A percentile compares a stretch with the other conserved stretches of the same genome.
Conservation (phyloP, 2,888 invertebrate species). For the Brenthis hecate region DNA sequence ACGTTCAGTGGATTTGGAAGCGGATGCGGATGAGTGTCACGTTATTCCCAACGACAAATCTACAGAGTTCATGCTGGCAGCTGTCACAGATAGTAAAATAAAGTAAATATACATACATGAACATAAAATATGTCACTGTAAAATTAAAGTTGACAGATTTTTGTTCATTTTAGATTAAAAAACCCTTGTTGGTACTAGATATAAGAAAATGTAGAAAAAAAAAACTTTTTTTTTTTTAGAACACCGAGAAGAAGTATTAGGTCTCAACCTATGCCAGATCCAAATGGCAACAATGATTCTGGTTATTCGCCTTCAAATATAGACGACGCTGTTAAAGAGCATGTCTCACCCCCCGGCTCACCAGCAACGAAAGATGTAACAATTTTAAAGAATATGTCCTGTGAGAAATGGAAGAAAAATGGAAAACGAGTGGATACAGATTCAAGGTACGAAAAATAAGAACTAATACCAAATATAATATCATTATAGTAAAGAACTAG, state of each 20-base stretch:
- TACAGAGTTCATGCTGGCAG: slow-evolving; percentile 94
- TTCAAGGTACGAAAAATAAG: slow-evolving; percentile 55
- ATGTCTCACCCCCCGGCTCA: slow-evolving; percentile 79
- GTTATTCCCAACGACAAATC: slow-evolving; percentile 95
- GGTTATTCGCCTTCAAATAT: slow-evolving; percentile 88
- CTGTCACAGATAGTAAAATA: slow-evolving; percentile 91
- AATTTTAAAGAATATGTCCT: slow-evolving; percentile 65
- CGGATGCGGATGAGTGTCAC: slow-evolving; percentile 86
- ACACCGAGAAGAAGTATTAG: slow-evolving; percentile 61
- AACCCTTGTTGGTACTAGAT: not conserved
- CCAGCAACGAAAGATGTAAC: slow-evolving; percentile 75
- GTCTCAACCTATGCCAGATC: slow-evolving; percentile 82
- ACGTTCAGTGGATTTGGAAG: slow-evolving; percentile 83
- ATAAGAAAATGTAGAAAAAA: too few species aligned
- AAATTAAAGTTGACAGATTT: too few species aligned
- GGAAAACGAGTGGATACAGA: slow-evolving; percentile 66
- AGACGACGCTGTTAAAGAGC: slow-evolving; percentile 81
- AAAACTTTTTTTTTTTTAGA: slow-evolving; percentile 42
- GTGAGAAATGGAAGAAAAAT: slow-evolving; percentile 73
- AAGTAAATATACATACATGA: slow-evolving; percentile 80
- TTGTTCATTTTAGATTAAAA: not conserved
- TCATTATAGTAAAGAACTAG: too few species aligned
- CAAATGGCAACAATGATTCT: slow-evolving; percentile 92
- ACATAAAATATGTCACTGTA: not conserved
- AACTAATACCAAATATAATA: not conserved